A percentile compares a stretch with the other conserved stretches of the same genome.
phyloP scores from a whole-genome alignment of 2,113 vertebrate genomes.

The Ceratotherium simum region DNA sequence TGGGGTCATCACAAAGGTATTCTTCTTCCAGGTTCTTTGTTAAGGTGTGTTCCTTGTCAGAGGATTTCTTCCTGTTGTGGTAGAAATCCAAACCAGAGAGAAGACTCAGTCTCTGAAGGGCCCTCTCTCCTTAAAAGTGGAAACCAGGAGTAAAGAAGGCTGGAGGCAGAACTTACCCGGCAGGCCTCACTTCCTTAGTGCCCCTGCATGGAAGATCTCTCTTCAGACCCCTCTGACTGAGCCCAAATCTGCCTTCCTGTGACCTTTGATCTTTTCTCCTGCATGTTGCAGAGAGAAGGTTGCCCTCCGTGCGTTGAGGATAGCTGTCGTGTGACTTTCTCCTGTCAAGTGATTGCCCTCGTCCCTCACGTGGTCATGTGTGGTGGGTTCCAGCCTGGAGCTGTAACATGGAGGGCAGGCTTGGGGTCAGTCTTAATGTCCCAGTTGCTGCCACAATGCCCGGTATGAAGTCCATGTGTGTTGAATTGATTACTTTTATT shows the following conservation, averaged over 20 bases:
- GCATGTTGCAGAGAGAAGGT: not conserved
- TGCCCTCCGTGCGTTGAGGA: not conserved
- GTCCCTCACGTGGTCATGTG: not conserved
- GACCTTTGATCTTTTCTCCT: not conserved
- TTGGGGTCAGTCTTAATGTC: not conserved
- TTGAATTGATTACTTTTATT: not conserved
- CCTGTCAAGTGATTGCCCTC: not conserved
- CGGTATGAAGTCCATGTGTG: not conserved
- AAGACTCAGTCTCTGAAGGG: not conserved
- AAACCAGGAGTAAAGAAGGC: not conserved
- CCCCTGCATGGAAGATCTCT: not conserved
- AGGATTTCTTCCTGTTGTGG: not conserved
- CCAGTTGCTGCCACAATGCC: not conserved
- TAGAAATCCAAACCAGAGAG: not conserved
- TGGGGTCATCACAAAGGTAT: constrained; percentile 90
- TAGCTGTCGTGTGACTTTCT: not conserved
- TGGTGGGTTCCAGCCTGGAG: not conserved
- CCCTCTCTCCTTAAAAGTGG: not conserved
- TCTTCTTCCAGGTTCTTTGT: not conserved
- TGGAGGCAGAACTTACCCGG: not conserved
- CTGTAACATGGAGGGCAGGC: not conserved
- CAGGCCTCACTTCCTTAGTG: not conserved
- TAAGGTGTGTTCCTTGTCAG: too few relatives aligned
- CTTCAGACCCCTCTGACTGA: not conserved
- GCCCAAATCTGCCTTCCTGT: not conserved